A percentile compares a stretch with the other conserved stretches of the same genome.
Evolutionary conservation across 2,888 invertebrate genomes (phyloP).

Genomic region (Parapristionchus giblindavisi): DNA sequence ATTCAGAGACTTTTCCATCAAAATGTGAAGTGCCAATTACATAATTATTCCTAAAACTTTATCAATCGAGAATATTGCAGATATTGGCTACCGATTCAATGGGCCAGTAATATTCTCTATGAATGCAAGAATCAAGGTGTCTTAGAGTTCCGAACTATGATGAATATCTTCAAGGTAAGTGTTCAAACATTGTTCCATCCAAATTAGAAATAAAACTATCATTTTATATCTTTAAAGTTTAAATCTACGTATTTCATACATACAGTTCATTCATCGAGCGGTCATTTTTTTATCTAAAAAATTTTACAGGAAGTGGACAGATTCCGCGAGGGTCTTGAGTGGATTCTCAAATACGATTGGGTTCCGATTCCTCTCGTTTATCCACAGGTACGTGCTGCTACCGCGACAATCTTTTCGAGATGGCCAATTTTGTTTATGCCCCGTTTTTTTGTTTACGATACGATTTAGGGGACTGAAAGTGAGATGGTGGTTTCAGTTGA

Average conservation of each 20-base stretch:
- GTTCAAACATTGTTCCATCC: no score
- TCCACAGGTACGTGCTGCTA: constrained; percentile 52
- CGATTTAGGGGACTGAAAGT: background rate
- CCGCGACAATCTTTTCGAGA: background rate
- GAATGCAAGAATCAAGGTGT: constrained; percentile 52
- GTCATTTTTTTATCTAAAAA: no score
- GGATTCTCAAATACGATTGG: constrained; percentile 58
- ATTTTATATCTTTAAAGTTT: no score
- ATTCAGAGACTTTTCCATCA: no score
- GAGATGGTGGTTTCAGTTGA: constrained; percentile 38
- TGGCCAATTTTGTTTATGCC: background rate
- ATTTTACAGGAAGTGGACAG: constrained; percentile 53
- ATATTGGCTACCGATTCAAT: constrained; percentile 56
- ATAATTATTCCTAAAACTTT: constrained; percentile 41
- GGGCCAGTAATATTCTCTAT: constrained; percentile 51
- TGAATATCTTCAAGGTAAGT: background rate
- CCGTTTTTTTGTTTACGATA: background rate
- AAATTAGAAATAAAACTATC: background rate
- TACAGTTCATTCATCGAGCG: no score
- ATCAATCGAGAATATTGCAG: constrained; percentile 45
- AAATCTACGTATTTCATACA: no score
- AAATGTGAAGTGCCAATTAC: no score
- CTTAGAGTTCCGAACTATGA: constrained; percentile 39
- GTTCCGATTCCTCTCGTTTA: constrained; percentile 65
- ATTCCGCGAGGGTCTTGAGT: constrained; percentile 53